Evolutionary conservation across 2,888 invertebrate genomes (phyloP).

Genomic region (Heteropelma amictum): DNA sequence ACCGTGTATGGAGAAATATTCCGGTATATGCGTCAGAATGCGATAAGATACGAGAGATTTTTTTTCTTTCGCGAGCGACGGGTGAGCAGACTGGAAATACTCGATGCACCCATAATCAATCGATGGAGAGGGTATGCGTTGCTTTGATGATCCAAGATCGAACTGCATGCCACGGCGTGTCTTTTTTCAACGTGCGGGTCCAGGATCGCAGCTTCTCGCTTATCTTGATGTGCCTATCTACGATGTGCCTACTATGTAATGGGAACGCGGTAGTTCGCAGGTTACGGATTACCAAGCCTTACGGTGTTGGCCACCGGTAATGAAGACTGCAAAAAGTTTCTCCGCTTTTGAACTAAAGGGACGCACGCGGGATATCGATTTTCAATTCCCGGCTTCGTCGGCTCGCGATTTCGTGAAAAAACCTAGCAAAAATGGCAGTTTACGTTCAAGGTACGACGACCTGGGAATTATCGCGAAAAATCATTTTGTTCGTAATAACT

Average conservation of each 20-base stretch:
- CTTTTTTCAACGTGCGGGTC: not conserved
- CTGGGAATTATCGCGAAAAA: too few relatives aligned
- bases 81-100: conserved; percentile 27
- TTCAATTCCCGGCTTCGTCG: conserved; percentile 20
- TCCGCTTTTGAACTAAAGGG: conserved; percentile 31
- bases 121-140: conserved; percentile 22
- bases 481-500: too few relatives aligned
- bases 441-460: too few relatives aligned
- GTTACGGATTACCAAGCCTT: conserved; percentile 37
- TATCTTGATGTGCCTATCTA: too few relatives aligned
- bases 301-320: conserved; percentile 45
- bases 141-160: too few relatives aligned
- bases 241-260: conserved; percentile 41
- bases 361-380: conserved; percentile 23
- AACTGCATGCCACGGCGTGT: not conserved
- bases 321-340: conserved; percentile 51
- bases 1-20: conserved; percentile 47
- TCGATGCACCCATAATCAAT: conserved; percentile 41
- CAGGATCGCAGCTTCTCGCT: too few relatives aligned
- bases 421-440: not conserved
- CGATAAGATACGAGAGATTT: conserved; percentile 40
- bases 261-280: conserved; percentile 43
- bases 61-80: conserved; percentile 17
- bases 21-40: conserved; percentile 6
- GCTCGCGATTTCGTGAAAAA: not conserved